A percentile compares a stretch with the other conserved stretches of the same genome.
These are phyloP conservation scores for Zingel zingel DNA, from an alignment of 2,113 vertebrate species.

Conservation along the genomic window DNA sequence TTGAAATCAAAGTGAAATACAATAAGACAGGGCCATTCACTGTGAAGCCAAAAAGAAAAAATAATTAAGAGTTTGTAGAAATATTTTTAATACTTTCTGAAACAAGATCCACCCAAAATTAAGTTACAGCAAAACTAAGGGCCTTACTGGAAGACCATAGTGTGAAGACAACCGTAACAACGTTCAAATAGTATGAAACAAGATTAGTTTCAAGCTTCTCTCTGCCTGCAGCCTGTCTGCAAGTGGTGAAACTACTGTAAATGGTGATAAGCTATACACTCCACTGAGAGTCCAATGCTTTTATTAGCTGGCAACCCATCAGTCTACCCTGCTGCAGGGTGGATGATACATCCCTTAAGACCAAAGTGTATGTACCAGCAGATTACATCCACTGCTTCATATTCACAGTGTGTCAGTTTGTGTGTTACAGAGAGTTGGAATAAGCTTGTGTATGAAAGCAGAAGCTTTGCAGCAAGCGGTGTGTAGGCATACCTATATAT, in stretches of 20 bases:
- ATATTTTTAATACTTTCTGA: neutral
- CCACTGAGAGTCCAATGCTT: slow-evolving; percentile 41
- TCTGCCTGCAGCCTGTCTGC: slow-evolving; percentile 11
- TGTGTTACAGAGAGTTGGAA: slow-evolving; percentile 14
- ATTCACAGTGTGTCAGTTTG: neutral
- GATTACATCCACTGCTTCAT: slow-evolving; percentile 30
- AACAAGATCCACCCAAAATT: neutral
- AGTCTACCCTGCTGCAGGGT: slow-evolving; percentile 39
- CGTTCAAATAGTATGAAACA: neutral
- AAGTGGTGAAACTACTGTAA: slow-evolving; percentile 18
- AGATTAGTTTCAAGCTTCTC: neutral
- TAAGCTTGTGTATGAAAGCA: neutral
- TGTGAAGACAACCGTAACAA: neutral
- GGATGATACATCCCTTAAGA: slow-evolving; percentile 50
- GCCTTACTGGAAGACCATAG: neutral
- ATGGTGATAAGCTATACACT: slow-evolving; percentile 48
- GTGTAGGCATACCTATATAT: slow-evolving; percentile 23
- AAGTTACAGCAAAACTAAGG: neutral
- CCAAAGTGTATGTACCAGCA: slow-evolving; percentile 36
- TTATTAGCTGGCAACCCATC: slow-evolving; percentile 61
- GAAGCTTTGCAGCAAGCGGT: neutral
- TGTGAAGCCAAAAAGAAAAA: neutral
- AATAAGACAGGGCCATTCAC: neutral
- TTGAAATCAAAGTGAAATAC: neutral
- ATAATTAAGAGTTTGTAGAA: neutral